Evolutionary conservation across 2,113 vertebrate species (phyloP), one percentile per base, ranked within the genome.

Genomic region (Todiramphus chloris): DNA sequence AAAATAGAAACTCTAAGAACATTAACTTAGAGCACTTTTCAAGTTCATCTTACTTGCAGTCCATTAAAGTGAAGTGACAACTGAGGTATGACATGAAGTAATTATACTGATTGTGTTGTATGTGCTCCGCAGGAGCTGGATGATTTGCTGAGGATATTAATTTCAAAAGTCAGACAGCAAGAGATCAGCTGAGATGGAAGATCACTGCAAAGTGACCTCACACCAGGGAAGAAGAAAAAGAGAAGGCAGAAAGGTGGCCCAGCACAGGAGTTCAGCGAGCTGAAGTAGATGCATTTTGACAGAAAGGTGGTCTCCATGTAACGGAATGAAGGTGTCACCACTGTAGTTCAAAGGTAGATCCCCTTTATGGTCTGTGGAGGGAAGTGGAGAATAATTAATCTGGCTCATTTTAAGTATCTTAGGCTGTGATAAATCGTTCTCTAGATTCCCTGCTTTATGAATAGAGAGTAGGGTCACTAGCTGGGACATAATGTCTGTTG

Each of bases 91-190:
- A 96, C 69, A 58, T 89, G 67, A 87, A 86, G 79, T 95, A 94
- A 97, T 96, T 94, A 96, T 73, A 75, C 91, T 94, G 95, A 96
- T 95, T 92, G 93, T 92, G 92, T 94, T 95, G 75, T 92, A 43
- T 83, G 73, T 93, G 92, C 93, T 92, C 83, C 0, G 8, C 89
- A 89, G 95, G 93, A 95, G 88, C 70, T 1, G 13, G 90, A 50
- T 95, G 58, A 94, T 95, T 96, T 96, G 93, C 90, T 82, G 78
- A 91, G 78, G 87, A 51, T 92, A 93, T 89, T 95, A 90, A 95
- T 95, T 96, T 87, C 53, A 82, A 37, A 89, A 96, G 73, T 76
- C 90, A 95, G 93, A 84, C 60, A 81, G 85, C 64, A 79, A 95
- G 85, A 86, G 73, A 95, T 96, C 76, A 93, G 83, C 92, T 94